A percentile compares a stretch with the other conserved stretches of the same genome.
These are phyloP conservation scores for Hirtodrosophila confusa DNA, from an alignment of 2,888 invertebrate genomes.

Conservation along the genomic window DNA sequence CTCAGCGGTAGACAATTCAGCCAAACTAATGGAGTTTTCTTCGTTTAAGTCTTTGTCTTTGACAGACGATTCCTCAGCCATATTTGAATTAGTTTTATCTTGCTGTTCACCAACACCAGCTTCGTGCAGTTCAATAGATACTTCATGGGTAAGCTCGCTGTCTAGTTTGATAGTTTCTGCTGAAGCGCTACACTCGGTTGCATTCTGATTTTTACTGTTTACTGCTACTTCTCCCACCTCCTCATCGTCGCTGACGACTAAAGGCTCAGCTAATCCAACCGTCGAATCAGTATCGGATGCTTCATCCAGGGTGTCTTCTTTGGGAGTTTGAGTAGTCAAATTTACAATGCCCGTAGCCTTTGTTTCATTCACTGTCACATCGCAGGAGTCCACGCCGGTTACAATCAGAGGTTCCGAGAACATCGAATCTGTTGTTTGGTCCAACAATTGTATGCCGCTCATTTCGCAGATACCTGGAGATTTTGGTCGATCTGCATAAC, in stretches of 20 bases:
- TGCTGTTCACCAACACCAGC: too few species aligned
- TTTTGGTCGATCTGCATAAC: neutral
- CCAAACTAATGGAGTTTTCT: neutral
- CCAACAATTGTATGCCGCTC: conserved; percentile 79
- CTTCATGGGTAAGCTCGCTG: neutral
- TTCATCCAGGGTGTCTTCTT: conserved; percentile 4
- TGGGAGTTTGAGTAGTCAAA: neutral
- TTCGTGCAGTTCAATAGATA: too few species aligned
- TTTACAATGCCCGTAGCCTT: neutral
- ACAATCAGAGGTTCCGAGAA: conserved; percentile 72
- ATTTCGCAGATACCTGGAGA: conserved; percentile 59
- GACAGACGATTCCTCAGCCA: neutral
- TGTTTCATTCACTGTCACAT: conserved; percentile 60
- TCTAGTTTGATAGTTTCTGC: neutral
- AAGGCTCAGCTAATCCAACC: conserved; percentile 53
- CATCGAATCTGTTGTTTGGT: conserved; percentile 76
- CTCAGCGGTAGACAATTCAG: neutral
- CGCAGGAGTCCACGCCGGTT: conserved; percentile 56
- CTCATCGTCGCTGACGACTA: conserved; percentile 68
- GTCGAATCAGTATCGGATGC: conserved; percentile 49
- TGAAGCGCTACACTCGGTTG: too few species aligned
- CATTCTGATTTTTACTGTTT: neutral
- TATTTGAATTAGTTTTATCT: neutral
- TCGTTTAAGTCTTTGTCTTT: neutral
- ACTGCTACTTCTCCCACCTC: neutral